Evolutionary conservation across 2,888 invertebrate genomes (phyloP), one percentile per base, ranked within the genome.

Genomic region (Odontomyia ornata): DNA sequence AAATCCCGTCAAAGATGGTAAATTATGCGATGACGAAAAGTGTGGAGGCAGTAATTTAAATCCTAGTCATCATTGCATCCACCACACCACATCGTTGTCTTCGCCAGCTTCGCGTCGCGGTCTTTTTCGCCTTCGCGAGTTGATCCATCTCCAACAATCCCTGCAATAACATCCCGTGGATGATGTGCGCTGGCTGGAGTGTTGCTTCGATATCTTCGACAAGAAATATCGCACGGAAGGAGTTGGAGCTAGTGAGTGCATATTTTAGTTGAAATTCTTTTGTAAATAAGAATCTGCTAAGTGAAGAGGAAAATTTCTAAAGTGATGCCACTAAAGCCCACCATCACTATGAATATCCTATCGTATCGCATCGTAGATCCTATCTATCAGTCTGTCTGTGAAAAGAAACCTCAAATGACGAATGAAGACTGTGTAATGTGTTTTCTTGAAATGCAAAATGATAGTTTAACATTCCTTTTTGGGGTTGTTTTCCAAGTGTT

Each of bases 11-110:
- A 65, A 36, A 36, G 36, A 65, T 36, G 36, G 36, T 65, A 65
- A 65, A 65, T 65, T 30, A 65, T 65, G 30, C 65, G 18, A 36
- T 36, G 65, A 21, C 25, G 36, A 65, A 65, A 65, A 36, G 65
- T 18, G 36, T 65, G 36, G 65, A 65, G 36, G 65, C 30, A 36
- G 65, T 65, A 65, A 65, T 65, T 65, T 30, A 65, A 65, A 65
- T 62, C 62, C 23, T 62, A 23, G 28, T 62, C 62, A 27, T 15
- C 36, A 36, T 36, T 9, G 9, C 36, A 36, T 36, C 9, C 36
- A 36, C 36, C 9, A 36, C 36, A 36, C 36, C 36, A 36, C 36
- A 52, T 52, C 52, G 52, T 52, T 18, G 52, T 52, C 52, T 4
- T 52, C 52, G 18, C 18, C 52, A 52, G n/a, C n/a, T 52, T 52